Base-by-base conservation (phyloP, 2,888 invertebrate genomes). In the Conistra vaccinii region DNA sequence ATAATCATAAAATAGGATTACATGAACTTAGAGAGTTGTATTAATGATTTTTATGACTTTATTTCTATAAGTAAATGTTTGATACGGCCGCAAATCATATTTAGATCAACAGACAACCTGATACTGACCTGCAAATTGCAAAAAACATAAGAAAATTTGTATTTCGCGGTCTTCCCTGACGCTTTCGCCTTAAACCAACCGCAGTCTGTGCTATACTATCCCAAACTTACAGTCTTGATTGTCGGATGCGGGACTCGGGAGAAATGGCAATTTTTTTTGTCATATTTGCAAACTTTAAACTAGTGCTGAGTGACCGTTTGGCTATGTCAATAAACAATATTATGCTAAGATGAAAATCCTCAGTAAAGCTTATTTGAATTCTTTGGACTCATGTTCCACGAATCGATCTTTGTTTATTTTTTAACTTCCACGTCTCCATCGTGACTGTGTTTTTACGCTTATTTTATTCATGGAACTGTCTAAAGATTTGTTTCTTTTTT, bases 321-420 rank as follows among this genome's bases (percentile, higher is more conserved):
- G 7, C 20, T 69, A 39, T 14, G 9, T 39, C 55, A 79, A 70
- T 76, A 57, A 20, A 9, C 20, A 29, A 76, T 76, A 42, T 70
- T 62, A 51, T 53, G 14, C 10, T 6, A 29, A 65, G 14, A 42
- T 10, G 0, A 4, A 29, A 53, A 73, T 60, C 17, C 26, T 4
- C 4, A 14, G 32, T 55, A 32, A 35, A 23, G 14, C 20, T 62
- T 17, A 35, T n/a, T 42, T 45, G 17, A 12, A 51, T 42, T 74
- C 58, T 75, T 42, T 7, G 10, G 35, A 1, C 17, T 6, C 3
- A 17, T 4, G 17, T 81, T 81, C 82, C 58, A n/a, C 42, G 67
- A 81, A 78, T 14, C 12, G 20, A 17, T 45, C 1, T 9, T 57
- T 53, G 67, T 78, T 78, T 68, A 10, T 75, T 81, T 81, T 78